Evolutionary conservation across 2,113 vertebrate genomes (phyloP), one percentile per base, ranked within the genome.

Genomic region (Electrona antarctica): DNA sequence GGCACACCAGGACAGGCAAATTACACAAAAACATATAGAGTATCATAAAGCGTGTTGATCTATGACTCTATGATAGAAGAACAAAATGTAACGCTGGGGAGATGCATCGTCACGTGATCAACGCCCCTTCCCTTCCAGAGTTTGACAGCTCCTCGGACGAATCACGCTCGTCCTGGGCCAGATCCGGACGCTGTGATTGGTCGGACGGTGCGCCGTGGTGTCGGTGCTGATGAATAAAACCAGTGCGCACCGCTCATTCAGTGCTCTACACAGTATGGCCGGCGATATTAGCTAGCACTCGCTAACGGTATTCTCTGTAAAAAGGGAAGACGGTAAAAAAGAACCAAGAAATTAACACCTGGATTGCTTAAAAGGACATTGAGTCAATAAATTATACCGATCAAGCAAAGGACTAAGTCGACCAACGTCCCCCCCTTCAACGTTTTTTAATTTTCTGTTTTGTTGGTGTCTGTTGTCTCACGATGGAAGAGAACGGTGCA

Each of bases 271-370:
- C 97, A 99, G 97, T 98, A 99, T 99, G 97, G 97, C 97, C 96
- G 97, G 97, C 96, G 97, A 99, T 88, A 99, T 98, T 98, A 99
- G 97, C 97, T 99, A 99, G 96, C 97, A 95, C 92, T 97, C 95
- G 97, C 97, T 95, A 89, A 93, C 91, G 92, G 93, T 94, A 88
- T 96, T 97, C 97, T 98, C 96, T 98, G 95, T 90, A 94, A 97
- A 41, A 96, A 96, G 95, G 97, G 95, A 95, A 96, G 91, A 92
- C 91, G 92, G 93, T 77, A 91, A 92, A 91, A 41, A 4, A 41
- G 3, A 41, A 78, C 75, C 89, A 95, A 92, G 94, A 90, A 95
- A 84, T 73, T 41, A 89, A 86, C 92, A 92, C 79, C 91, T 78
- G 88, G 86, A 89, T 89, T 89, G 87, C 72, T 92, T 77, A 15